Evolutionary conservation across 2,888 invertebrate genomes (phyloP).

Genomic region (Hyposoter didymator): DNA sequence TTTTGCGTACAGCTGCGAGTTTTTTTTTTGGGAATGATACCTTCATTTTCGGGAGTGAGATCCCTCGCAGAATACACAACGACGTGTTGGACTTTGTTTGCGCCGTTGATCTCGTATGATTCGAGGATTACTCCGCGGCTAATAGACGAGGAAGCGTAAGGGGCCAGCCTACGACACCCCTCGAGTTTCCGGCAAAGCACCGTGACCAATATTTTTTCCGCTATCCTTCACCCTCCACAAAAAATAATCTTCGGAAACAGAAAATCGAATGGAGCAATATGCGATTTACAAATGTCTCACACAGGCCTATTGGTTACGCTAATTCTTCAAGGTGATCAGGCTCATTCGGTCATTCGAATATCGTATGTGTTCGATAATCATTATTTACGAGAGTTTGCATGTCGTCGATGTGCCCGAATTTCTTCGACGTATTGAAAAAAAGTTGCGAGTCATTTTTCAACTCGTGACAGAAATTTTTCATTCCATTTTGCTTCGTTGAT

Average conservation of each 20-base stretch:
- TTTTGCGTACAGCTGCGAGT: not conserved
- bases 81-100: constrained; percentile 37
- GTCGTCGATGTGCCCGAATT: not conserved
- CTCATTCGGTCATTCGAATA: not conserved
- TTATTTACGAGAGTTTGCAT: not conserved
- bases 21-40: constrained; percentile 1
- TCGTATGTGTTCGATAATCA: not conserved
- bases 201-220: constrained; percentile 67
- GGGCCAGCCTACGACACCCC: constrained; percentile 43
- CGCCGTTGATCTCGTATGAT: constrained; percentile 56
- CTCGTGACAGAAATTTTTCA: too few species aligned
- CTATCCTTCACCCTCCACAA: constrained; percentile 57
- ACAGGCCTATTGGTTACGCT: constrained; percentile 19
- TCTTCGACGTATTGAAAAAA: not conserved
- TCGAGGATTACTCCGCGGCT: constrained; percentile 56
- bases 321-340: constrained; percentile 38
- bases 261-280: constrained; percentile 36
- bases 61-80: constrained; percentile 4
- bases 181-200: constrained; percentile 64
- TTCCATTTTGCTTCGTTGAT: too few species aligned
- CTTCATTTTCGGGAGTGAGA: constrained; percentile 10
- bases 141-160: constrained; percentile 59
- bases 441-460: too few species aligned
- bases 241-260: constrained; percentile 22
- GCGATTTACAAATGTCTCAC: constrained; percentile 3